Evolutionary conservation across 2,888 invertebrate species (phyloP).

Genomic region (Phalera bucephala): DNA sequence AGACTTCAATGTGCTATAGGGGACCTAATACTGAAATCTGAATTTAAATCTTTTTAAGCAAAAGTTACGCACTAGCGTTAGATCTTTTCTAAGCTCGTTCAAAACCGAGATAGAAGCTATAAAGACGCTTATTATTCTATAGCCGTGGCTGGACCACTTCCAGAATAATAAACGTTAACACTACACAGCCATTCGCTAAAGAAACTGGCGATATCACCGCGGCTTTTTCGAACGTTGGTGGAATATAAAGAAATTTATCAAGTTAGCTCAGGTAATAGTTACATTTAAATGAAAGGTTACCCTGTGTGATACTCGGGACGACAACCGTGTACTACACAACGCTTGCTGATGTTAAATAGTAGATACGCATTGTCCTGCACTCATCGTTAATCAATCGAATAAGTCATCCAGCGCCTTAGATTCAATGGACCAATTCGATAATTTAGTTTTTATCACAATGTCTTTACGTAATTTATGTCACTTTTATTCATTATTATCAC

Average conservation of each 20-base stretch:
- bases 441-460: no score
- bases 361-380: no score
- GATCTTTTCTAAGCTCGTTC: constrained; percentile 47
- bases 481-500: no score
- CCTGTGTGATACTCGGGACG: no score
- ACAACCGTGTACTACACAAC: no score
- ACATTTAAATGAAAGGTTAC: constrained; percentile 10
- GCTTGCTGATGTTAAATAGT: no score
- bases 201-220: constrained; percentile 68
- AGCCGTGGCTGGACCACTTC: constrained; percentile 55
- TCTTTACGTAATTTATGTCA: no score
- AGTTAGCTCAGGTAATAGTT: constrained; percentile 29
- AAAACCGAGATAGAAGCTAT: constrained; percentile 55
- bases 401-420: no score
- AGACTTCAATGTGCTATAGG: no score
- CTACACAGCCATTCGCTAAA: constrained; percentile 63
- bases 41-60: constrained; percentile 15
- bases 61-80: constrained; percentile 30
- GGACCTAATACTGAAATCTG: no score
- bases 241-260: constrained; percentile 57
- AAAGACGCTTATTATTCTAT: constrained; percentile 61
- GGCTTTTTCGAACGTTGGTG: constrained; percentile 53
- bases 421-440: no score
- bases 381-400: no score
- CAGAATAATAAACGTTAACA: constrained; percentile 73